Base-by-base conservation (phyloP, 64 coral and sea anemone genomes). In the Cladopsammia gracilis region DNA sequence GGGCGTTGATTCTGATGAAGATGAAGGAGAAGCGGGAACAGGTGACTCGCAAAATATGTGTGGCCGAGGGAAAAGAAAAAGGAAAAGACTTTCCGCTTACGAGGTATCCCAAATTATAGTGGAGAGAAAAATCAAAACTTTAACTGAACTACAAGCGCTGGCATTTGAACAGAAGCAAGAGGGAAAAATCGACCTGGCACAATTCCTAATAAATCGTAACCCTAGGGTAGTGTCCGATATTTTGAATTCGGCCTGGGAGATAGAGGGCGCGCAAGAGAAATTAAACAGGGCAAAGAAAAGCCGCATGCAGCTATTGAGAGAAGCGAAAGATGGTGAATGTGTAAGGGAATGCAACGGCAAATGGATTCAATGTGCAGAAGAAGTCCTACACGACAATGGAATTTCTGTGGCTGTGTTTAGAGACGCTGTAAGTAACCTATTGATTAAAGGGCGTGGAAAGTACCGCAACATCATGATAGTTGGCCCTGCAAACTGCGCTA, bases 121-220 rank as follows among this genome's bases (percentile, higher is more conserved):
- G 14, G 42, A 20, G 10, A 75, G 76, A 19, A 48, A 43, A 13
- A 76, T 89, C 4, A 15, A 60, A 76, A n/a, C 66, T 0, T 7
- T 47, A 16, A 72, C 5, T 26, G 75, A 47, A 46, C 75, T 80
- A 12, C 45, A 9, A 69, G 75, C 88, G 22, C 50, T 46, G 14
- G 88, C 77, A 6, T 10, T 68, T 25, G 12, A 90, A 44, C 89
- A 90, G 51, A 79, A 90, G 23, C 44, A 9, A n/a, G 49, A 91
- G 67, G 76, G 89, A 11, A 91, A 48, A 82, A 52, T 45, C 12
- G 25, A 82, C 49, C 19, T 81, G 0, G 19, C 24, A 20, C 12
- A 86, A 20, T 86, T 69, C 34, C 25, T 86, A 5, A 6, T 86
- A 7, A 49, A 23, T 7, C 58, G 82, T 22, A 18, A 6, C 6